Conservation (phyloP, 2,113 vertebrate species). For the Forbesichthys agassizii region DNA sequence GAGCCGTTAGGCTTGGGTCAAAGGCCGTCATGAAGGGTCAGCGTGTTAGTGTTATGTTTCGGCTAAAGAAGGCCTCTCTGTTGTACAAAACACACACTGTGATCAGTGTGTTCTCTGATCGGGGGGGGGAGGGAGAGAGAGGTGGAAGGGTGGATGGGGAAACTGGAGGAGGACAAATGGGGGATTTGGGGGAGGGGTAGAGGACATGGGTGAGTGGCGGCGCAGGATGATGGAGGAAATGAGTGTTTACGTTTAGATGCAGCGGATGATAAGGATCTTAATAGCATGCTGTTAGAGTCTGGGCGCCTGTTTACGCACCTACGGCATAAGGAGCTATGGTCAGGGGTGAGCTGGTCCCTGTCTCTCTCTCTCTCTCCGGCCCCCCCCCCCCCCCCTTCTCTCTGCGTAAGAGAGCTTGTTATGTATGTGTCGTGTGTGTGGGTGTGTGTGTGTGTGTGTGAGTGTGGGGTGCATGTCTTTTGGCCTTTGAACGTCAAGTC, state of each 20-base stretch:
- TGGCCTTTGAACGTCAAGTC: neutral
- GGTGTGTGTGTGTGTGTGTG: neutral
- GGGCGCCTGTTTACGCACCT: too few species aligned
- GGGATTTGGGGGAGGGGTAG: neutral
- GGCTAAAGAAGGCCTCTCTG: constrained; percentile 55
- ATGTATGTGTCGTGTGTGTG: neutral
- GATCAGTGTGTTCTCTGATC: constrained; percentile 23
- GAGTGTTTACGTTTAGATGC: too few species aligned
- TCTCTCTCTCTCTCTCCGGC: neutral
- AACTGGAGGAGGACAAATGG: neutral
- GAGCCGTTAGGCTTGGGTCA: constrained; percentile 42
- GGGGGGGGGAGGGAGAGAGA: neutral
- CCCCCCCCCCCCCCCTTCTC: neutral
- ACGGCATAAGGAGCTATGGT: too few species aligned
- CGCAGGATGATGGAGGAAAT: neutral
- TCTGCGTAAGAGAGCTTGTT: neutral
- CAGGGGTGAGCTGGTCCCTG: neutral
- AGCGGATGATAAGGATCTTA: too few species aligned
- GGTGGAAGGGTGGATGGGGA: neutral
- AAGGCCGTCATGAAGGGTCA: constrained; percentile 57
- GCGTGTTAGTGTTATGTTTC: constrained; percentile 61
- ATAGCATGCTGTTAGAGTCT: too few species aligned
- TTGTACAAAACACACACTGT: constrained; percentile 55
- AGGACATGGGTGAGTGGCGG: neutral
- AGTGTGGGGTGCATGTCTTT: neutral